A percentile compares a stretch with the other conserved stretches of the same genome.
These are phyloP conservation scores for Hirundichthys speculiger DNA, from an alignment of 2,113 vertebrate genomes.

Conservation along the genomic window DNA sequence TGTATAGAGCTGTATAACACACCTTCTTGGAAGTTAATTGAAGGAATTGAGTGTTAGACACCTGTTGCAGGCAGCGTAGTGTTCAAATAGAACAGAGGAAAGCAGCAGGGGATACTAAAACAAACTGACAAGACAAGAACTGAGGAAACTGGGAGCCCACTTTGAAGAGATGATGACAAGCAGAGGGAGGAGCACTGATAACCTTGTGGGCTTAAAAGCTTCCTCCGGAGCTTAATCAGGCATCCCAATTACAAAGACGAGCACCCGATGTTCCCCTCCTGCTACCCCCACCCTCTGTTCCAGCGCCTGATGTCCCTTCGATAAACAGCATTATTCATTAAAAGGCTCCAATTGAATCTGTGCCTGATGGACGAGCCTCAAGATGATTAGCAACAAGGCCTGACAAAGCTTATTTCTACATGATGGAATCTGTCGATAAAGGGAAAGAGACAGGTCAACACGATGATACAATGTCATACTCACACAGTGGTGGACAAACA, in stretches of 20 bases:
- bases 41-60: slow-evolving; percentile 33
- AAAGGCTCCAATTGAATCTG: slow-evolving; percentile 82
- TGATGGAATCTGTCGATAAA: slow-evolving; percentile 69
- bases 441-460: slow-evolving; percentile 49
- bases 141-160: slow-evolving; percentile 33
- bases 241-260: slow-evolving; percentile 81
- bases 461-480: slow-evolving; percentile 44
- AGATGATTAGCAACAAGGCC: slow-evolving; percentile 71
- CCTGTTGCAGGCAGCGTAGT: slow-evolving; percentile 52
- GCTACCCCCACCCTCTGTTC: slow-evolving; percentile 43
- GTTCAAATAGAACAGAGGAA: slow-evolving; percentile 16
- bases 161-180: slow-evolving; percentile 75
- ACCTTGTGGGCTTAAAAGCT: slow-evolving; percentile 84
- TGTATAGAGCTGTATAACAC: background rate
- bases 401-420: slow-evolving; percentile 67
- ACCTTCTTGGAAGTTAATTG: background rate
- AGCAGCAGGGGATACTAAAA: slow-evolving; percentile 55
- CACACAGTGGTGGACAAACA: slow-evolving; percentile 12
- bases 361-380: slow-evolving; percentile 74
- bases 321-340: slow-evolving; percentile 87
- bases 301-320: slow-evolving; percentile 74
- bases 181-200: slow-evolving; percentile 77
- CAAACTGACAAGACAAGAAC: slow-evolving; percentile 58
- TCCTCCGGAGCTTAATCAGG: slow-evolving; percentile 79
- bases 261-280: slow-evolving; percentile 44